Evolutionary conservation across 2,797 vertebrate species (phyloP), one percentile per base, ranked within the genome.

Genomic region (Chromis chromis): DNA sequence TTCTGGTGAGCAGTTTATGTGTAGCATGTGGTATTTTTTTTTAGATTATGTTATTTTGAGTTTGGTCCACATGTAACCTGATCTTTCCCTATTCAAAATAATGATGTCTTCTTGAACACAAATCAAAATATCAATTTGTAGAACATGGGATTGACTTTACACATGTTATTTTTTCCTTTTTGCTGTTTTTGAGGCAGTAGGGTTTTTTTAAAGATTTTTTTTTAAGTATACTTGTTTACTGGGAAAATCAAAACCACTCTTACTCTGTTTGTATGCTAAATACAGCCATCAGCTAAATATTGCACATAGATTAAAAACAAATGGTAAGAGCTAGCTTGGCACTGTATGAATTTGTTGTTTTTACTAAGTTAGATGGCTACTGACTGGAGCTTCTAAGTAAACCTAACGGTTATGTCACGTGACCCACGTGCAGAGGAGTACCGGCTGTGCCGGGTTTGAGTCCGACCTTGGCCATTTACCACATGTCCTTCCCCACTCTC

Each of bases 41-140:
- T 49, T 7, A 21, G 46, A 21, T 50, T 6, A 59, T 76, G 33
- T 61, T 36, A 22, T 48, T 57, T 52, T 53, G 17, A 24, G 14
- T 52, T 9, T 64, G 40, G 22, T 53, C 24, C 19, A 48, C 14
- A 49, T 68, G 42, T n/a, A 3, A 6, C 17, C 21, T 25, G 49
- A 52, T 24, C 6, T 22, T 57, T 22, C 31, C n/a, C 12, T 21
- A 31, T 31, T 31, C 7, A 22, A 39, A 31, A 39, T 11, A 22
- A n/a, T 36, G 9, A 13, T 6, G 2, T 22, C 13, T 48, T 16
- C 19, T 19, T 22, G 12, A 50, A 22, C 25, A 31, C n/a, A 4
- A 16, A 36, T 64, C 28, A 52, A 46, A 46, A 46, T 7, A 4
- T 36, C 9, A 24, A 25, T 24, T 50, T 22, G n/a, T 17, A 50